phyloP scores from a whole-genome alignment of 2,888 invertebrate species.

The Theretra japonica region DNA sequence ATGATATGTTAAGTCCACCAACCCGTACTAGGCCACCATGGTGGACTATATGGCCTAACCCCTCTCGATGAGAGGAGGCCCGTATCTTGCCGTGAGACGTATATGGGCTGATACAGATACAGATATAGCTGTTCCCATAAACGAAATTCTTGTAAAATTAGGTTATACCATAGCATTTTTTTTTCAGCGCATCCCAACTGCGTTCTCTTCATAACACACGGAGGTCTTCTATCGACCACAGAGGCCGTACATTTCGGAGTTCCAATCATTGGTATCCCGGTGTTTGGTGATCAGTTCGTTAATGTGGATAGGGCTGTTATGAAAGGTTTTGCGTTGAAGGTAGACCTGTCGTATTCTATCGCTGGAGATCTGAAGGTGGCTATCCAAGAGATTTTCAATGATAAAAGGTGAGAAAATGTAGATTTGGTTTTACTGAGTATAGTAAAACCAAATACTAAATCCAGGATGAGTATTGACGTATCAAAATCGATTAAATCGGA shows the following conservation, averaged over 20 bases:
- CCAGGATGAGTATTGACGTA: too few species aligned
- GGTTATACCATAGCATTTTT: too few species aligned
- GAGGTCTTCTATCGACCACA: constrained; percentile 59
- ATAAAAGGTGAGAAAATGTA: constrained; percentile 51
- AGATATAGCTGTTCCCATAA: too few species aligned
- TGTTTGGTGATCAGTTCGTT: constrained; percentile 59
- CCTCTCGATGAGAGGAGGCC: too few species aligned
- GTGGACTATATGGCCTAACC: too few species aligned
- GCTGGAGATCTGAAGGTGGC: constrained; percentile 52
- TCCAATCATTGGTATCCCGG: constrained; percentile 64
- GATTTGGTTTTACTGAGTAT: background rate
- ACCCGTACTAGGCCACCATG: too few species aligned
- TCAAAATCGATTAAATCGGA: too few species aligned
- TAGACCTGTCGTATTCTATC: constrained; percentile 50
- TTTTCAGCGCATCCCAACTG: constrained; percentile 66
- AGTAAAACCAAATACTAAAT: too few species aligned
- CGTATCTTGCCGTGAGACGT: too few species aligned
- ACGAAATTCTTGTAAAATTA: too few species aligned
- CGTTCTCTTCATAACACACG: constrained; percentile 61
- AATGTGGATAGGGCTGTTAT: constrained; percentile 57
- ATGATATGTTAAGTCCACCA: too few species aligned
- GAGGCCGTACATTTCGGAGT: constrained; percentile 61
- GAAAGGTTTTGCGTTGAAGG: constrained; percentile 56
- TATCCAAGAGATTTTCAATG: constrained; percentile 52
- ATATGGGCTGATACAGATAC: too few species aligned